phyloP scores from a whole-genome alignment of 2,113 vertebrate genomes.

The Asarcornis scutulata region DNA sequence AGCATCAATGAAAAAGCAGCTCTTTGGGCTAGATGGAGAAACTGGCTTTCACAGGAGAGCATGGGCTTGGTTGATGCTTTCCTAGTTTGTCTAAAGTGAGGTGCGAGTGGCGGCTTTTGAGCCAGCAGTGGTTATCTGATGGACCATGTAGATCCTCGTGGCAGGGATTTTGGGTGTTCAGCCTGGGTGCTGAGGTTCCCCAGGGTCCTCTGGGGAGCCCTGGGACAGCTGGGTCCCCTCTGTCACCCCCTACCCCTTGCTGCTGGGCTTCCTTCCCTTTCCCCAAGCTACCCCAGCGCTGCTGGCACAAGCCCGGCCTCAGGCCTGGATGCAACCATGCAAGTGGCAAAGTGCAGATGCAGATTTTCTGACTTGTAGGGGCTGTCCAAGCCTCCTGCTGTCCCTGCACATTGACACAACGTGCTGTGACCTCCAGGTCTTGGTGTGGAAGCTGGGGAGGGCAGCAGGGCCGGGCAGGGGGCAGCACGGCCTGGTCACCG shows the following conservation, averaged over 20 bases:
- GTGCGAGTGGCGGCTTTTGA: not conserved
- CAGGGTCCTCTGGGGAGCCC: not conserved
- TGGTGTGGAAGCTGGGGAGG: not conserved
- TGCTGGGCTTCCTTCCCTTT: too few species aligned
- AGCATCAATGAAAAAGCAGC: not conserved
- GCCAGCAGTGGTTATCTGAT: accelerated
- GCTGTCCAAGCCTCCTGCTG: too few species aligned
- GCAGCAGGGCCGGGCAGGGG: not conserved
- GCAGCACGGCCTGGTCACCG: not conserved
- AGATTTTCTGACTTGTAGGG: too few species aligned
- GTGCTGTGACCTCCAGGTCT: too few species aligned
- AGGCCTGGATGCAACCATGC: too few species aligned
- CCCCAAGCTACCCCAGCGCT: too few species aligned
- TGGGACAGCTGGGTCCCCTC: not conserved
- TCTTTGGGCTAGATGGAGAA: not conserved
- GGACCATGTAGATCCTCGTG: accelerated
- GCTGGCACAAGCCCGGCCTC: too few species aligned
- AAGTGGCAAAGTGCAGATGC: too few species aligned
- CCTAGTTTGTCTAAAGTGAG: not conserved
- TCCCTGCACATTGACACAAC: too few species aligned
- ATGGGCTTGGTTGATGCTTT: not conserved
- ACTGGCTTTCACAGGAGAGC: not conserved
- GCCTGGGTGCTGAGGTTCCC: not conserved
- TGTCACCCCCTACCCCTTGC: not conserved
- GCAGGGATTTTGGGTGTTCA: not conserved